Conservation (phyloP, 2,113 vertebrate genomes). For the Paedocypris sp. region DNA sequence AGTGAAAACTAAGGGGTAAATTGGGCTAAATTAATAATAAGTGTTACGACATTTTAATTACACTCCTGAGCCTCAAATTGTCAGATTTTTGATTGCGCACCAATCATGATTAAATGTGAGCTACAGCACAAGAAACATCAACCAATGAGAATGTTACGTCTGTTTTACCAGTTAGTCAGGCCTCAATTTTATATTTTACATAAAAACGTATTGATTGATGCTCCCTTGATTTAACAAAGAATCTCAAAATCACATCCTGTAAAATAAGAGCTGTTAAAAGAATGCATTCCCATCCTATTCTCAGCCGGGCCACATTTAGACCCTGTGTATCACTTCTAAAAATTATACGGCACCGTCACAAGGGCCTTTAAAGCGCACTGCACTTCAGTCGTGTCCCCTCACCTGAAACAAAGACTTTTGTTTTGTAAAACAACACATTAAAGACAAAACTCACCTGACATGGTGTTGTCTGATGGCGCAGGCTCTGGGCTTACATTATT, state of each 20-base stretch:
- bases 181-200: too few relatives aligned
- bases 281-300: constrained; percentile 56
- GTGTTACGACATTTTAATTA: too few relatives aligned
- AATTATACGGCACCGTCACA: constrained; percentile 31
- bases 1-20: too few relatives aligned
- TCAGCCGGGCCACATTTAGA: constrained; percentile 56
- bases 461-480: constrained; percentile 40
- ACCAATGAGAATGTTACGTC: too few relatives aligned
- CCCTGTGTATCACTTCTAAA: constrained; percentile 40
- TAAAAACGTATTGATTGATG: too few relatives aligned
- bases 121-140: too few relatives aligned
- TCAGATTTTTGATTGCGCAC: too few relatives aligned
- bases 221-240: constrained; percentile 27
- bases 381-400: neutral
- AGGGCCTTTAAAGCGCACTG: neutral
- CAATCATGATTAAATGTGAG: too few relatives aligned
- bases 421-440: neutral
- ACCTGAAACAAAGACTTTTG: neutral
- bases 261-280: constrained; percentile 45
- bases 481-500: constrained; percentile 34
- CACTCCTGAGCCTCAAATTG: too few relatives aligned
- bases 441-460: constrained; percentile 45
- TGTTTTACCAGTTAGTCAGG: too few relatives aligned
- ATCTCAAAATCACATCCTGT: constrained; percentile 15
- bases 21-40: too few relatives aligned